Conservation (phyloP, 1,140 invertebrate genomes). For the Cotesia vestalis region DNA sequence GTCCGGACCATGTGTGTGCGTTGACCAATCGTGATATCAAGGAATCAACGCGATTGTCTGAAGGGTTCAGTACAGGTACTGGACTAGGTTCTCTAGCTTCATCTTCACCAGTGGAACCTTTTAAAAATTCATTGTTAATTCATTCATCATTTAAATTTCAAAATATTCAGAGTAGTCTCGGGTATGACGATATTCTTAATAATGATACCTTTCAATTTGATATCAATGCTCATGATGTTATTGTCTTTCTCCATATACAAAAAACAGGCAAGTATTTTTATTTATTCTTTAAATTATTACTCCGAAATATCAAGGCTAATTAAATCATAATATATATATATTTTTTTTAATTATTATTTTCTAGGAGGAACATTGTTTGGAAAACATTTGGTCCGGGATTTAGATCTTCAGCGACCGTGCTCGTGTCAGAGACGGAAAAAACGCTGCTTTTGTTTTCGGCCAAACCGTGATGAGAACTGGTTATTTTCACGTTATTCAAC, state of each 20-base stretch:
- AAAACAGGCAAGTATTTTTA: slow-evolving; percentile 76
- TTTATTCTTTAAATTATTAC: slow-evolving; percentile 24
- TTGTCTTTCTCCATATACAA: slow-evolving; percentile 98
- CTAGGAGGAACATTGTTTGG: slow-evolving; percentile 92
- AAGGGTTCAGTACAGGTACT: slow-evolving; percentile 54
- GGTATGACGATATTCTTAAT: slow-evolving; percentile 80
- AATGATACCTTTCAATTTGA: slow-evolving; percentile 88
- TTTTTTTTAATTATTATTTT: slow-evolving; percentile 41
- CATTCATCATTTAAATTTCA: slow-evolving; percentile 62
- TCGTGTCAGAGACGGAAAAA: slow-evolving; percentile 86
- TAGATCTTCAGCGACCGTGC: slow-evolving; percentile 88
- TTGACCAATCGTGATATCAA: slow-evolving; percentile 72
- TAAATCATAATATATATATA: background rate
- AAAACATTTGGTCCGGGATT: slow-evolving; percentile 91
- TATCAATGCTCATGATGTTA: slow-evolving; percentile 91
- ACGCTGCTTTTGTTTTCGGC: slow-evolving; percentile 91
- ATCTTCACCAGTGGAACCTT: slow-evolving; percentile 52
- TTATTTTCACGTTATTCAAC: slow-evolving; percentile 98
- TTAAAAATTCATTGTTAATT: slow-evolving; percentile 55
- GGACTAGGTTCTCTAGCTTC: slow-evolving; percentile 69
- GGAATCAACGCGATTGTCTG: slow-evolving; percentile 58
- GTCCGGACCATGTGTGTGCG: slow-evolving; percentile 85
- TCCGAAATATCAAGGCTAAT: background rate
- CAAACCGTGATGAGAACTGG: slow-evolving; percentile 92
- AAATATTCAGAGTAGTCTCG: slow-evolving; percentile 63